A percentile compares a stretch with the other conserved stretches of the same genome.
phyloP scores from a whole-genome alignment of 1,140 invertebrate species.

The Hormaphis cornu region DNA sequence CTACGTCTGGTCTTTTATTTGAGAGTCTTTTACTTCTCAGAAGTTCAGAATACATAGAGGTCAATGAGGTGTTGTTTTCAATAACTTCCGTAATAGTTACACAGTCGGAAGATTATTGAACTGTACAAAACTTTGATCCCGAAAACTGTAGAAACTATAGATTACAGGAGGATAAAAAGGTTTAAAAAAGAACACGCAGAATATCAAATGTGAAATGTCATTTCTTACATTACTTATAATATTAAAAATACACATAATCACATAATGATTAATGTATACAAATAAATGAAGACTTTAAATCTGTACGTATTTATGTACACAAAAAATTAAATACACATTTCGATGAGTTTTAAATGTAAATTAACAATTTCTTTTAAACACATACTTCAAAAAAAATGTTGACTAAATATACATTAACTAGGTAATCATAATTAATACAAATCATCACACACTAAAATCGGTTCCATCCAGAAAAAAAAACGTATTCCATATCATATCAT shows the following conservation, averaged over 20 bases:
- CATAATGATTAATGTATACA: neutral
- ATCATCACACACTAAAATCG: conserved; percentile 7
- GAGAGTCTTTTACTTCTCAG: too few species aligned
- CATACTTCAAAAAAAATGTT: neutral
- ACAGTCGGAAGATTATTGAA: too few species aligned
- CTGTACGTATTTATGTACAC: neutral
- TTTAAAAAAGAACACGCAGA: neutral
- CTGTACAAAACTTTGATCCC: too few species aligned
- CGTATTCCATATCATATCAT: neutral
- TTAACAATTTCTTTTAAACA: neutral
- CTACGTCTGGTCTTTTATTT: too few species aligned
- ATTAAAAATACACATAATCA: conserved; percentile 10
- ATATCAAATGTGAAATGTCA: neutral
- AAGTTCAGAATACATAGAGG: too few species aligned
- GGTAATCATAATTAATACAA: neutral
- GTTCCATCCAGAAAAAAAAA: neutral
- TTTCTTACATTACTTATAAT: conserved; percentile 8
- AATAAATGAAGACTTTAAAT: neutral
- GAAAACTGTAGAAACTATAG: too few species aligned
- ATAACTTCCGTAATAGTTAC: too few species aligned
- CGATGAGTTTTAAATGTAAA: neutral
- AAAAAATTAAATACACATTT: neutral
- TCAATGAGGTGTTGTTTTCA: too few species aligned
- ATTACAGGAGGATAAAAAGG: neutral
- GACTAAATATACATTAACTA: neutral